These are phyloP conservation scores for Micromesistius poutassou DNA, from an alignment of 2,797 vertebrate species.

Conservation along the genomic window DNA sequence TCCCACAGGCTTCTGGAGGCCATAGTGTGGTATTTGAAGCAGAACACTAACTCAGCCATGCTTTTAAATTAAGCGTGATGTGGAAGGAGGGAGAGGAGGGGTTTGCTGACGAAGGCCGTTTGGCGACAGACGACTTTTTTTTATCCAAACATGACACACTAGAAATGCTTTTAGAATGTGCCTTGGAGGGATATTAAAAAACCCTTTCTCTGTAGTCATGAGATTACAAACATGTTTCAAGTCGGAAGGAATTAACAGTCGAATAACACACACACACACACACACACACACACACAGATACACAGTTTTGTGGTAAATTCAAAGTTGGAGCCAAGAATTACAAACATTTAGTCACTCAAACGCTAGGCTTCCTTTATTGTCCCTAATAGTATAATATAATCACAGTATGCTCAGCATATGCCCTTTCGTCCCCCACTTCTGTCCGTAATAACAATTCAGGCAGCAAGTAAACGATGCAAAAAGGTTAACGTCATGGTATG, in stretches of 20 bases:
- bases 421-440: not conserved
- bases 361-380: not conserved
- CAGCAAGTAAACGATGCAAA: not conserved
- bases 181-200: conserved; percentile 46
- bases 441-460: not conserved
- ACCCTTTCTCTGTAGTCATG: conserved; percentile 47
- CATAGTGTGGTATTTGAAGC: conserved; percentile 73
- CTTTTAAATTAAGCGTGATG: conserved; percentile 79
- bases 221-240: conserved; percentile 26
- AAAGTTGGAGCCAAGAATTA: not conserved
- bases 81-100: conserved; percentile 33
- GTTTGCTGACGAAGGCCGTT: conserved; percentile 58
- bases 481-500: not conserved
- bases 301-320: not conserved
- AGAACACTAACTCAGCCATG: conserved; percentile 75
- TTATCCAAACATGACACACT: not conserved
- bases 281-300: too few species aligned
- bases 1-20: conserved; percentile 74
- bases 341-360: not conserved
- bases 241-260: conserved; percentile 58
- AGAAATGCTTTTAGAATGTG: conserved; percentile 37
- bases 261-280: not conserved
- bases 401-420: not conserved
- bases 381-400: not conserved
- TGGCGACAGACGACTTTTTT: conserved; percentile 44